Evolutionary conservation across 2,797 vertebrate genomes (phyloP), one percentile per base, ranked within the genome.

Genomic region (Muscicapa comitata): DNA sequence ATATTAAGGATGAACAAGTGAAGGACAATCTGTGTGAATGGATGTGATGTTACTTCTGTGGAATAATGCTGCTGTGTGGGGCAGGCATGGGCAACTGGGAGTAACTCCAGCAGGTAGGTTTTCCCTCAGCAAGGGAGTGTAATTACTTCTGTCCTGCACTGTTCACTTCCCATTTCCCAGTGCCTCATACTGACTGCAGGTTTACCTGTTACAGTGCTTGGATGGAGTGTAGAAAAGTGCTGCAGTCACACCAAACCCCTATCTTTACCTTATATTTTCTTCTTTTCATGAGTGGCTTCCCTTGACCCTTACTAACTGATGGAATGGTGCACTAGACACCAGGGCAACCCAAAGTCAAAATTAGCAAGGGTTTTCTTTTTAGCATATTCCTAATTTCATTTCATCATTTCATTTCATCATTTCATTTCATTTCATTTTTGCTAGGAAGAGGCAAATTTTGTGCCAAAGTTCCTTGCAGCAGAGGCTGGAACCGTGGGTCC

Each of bases 401-500:
- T 21, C 4, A 17, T 11, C 14, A 13, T 23, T 20, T n/a, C n/a
- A n/a, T n/a, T n/a, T n/a, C n/a, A n/a, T 24, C 9, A 15, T 28
- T 16, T 24, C 4, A 9, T 13, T 20, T 17, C 5, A 18, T 37
- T 74, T 33, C 9, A 2, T 23, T 77, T 68, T 40, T 38, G 0
- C 33, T 67, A 51, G n/a, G 50, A 78, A n/a, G 31, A 53, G 31
- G 23, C 15, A 54, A 9, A 8, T 42, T 66, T 75, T 24, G 6
- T 45, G 38, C 55, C 0, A 4, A 55, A 17, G 26, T 31, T 72
- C 16, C 35, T 21, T 2, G 0, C 55, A 53, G 43, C 33, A 63
- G 77, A n/a, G 11, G 68, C 43, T 26, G n/a, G 24, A 65, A 33
- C 16, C 0, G 0, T 37, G 0, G 0, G 17, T 24, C 61, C 4